A percentile compares a stretch with the other conserved stretches of the same genome.
Evolutionary conservation across 2,797 vertebrate species (phyloP).

Genomic region (Chelon labrosus): DNA sequence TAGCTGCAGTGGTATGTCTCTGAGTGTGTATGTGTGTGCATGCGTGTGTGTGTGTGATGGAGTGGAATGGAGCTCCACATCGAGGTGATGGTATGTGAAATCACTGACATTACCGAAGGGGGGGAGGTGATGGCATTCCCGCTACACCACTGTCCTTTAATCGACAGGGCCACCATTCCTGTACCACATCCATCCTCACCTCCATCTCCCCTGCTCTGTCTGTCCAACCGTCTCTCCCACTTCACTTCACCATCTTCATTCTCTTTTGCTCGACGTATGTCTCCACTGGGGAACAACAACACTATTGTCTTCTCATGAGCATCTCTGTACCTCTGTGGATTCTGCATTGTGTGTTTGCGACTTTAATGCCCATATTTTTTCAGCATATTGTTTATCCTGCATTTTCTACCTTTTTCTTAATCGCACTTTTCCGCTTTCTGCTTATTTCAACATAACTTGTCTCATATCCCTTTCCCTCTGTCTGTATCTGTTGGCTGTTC

Average conservation of each 20-base stretch:
- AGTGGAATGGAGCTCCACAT: slow-evolving; percentile 50
- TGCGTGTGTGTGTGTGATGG: slow-evolving; percentile 51
- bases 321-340: slow-evolving; percentile 31
- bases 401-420: not conserved
- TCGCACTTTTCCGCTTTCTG: not conserved
- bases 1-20: slow-evolving; percentile 20
- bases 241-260: slow-evolving; percentile 17
- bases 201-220: slow-evolving; percentile 33
- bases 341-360: slow-evolving; percentile 10
- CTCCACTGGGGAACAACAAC: slow-evolving; percentile 60
- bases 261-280: slow-evolving; percentile 15
- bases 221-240: slow-evolving; percentile 39
- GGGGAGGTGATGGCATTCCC: slow-evolving; percentile 19
- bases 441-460: slow-evolving; percentile 5
- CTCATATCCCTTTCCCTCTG: not conserved
- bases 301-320: slow-evolving; percentile 38
- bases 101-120: slow-evolving; percentile 61
- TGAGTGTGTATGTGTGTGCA: slow-evolving; percentile 31
- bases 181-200: slow-evolving; percentile 43
- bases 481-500: slow-evolving; percentile 36
- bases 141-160: slow-evolving; percentile 50
- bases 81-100: slow-evolving; percentile 77
- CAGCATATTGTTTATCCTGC: slow-evolving; percentile 7
- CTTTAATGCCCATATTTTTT: slow-evolving; percentile 15
- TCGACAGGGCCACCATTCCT: slow-evolving; percentile 45